phyloP scores from a whole-genome alignment of 2,113 vertebrate genomes.

The Procavia capensis region DNA sequence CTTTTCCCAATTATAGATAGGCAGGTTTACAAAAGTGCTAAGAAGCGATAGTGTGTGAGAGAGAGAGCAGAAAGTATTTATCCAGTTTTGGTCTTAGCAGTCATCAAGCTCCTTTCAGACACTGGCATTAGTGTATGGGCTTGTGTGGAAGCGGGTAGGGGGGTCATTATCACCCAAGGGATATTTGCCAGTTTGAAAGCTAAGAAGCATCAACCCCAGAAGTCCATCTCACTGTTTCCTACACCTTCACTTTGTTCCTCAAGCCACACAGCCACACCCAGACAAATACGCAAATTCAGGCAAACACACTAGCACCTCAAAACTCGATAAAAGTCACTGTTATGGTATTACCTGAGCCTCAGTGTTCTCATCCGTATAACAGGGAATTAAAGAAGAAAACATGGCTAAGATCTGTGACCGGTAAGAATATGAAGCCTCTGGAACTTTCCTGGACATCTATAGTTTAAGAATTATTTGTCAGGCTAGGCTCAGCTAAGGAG shows the following conservation, averaged over 20 bases:
- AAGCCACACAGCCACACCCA: background rate
- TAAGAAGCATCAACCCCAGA: background rate
- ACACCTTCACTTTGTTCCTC: no score
- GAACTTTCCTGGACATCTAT: background rate
- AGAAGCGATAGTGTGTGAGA: background rate
- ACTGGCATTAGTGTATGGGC: fast-evolving
- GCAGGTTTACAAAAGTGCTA: background rate
- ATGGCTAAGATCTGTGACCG: background rate
- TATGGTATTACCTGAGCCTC: background rate
- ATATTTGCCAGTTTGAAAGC: background rate
- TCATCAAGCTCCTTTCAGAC: background rate
- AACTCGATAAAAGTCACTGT: background rate
- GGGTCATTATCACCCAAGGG: background rate
- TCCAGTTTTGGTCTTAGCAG: conserved; percentile 3
- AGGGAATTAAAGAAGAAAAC: background rate
- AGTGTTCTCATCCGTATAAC: background rate
- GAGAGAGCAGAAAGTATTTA: background rate
- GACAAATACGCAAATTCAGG: background rate
- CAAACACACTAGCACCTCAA: background rate
- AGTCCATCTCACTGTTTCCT: background rate
- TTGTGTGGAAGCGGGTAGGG: conserved; percentile 46
- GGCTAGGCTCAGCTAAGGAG: no score
- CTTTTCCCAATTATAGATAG: background rate
- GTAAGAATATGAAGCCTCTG: conserved; percentile 14
- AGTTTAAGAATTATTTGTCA: background rate